These are phyloP conservation scores for Polia nebulosa DNA, from an alignment of 2,888 invertebrate genomes.

Conservation along the genomic window DNA sequence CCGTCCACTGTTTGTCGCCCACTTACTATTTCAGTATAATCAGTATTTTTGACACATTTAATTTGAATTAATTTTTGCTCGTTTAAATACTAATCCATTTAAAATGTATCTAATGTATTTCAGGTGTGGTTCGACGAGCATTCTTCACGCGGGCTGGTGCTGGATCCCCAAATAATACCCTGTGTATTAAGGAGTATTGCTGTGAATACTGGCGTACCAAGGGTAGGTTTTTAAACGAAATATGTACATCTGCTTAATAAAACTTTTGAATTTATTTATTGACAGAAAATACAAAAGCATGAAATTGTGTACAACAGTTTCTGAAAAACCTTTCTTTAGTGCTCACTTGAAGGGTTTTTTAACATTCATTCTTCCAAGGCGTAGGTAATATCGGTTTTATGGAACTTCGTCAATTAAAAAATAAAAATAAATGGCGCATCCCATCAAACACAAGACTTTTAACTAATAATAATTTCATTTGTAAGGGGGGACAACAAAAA, in stretches of 20 bases:
- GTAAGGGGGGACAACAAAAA: no score
- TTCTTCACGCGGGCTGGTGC: slow-evolving; percentile 83
- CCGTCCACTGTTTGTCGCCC: no score
- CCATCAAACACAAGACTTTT: no score
- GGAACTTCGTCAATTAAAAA: no score
- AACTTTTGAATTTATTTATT: neutral
- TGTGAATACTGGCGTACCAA: slow-evolving; percentile 74
- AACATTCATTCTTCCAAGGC: neutral
- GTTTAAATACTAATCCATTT: no score
- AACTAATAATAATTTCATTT: no score
- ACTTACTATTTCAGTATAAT: no score
- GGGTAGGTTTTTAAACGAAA: slow-evolving; percentile 69
- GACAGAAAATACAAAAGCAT: neutral
- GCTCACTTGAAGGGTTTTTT: neutral
- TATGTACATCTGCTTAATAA: neutral
- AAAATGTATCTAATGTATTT: slow-evolving; percentile 20
- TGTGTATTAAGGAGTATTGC: slow-evolving; percentile 85
- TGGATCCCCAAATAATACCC: slow-evolving; percentile 84
- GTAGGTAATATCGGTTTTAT: no score
- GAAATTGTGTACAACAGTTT: neutral
- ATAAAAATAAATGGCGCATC: no score
- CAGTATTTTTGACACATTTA: no score
- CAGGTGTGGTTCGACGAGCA: slow-evolving; percentile 90
- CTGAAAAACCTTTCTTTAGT: no score
- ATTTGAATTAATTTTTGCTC: no score